Conservation (phyloP, 2,113 vertebrate species). For the Cavia aperea region DNA sequence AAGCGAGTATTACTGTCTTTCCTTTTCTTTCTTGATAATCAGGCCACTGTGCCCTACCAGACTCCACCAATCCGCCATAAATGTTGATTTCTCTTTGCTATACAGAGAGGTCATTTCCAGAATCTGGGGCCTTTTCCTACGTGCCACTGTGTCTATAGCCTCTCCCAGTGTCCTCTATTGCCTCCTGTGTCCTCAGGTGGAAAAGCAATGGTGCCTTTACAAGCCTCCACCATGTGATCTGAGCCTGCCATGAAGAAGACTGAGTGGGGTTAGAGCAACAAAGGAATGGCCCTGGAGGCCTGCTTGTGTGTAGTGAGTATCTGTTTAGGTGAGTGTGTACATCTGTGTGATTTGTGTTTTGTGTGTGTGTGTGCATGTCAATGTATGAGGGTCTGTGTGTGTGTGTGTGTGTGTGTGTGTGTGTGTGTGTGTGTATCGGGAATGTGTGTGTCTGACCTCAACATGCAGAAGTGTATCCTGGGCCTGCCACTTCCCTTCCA, state of each 20-base stretch:
- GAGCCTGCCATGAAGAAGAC: accelerated
- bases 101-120: not conserved
- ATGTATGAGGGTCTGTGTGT: not conserved
- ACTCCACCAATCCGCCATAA: accelerated
- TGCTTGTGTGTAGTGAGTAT: not conserved
- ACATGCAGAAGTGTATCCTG: not conserved
- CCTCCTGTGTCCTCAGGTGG: accelerated
- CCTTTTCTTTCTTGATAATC: not conserved
- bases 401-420: not conserved
- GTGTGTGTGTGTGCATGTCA: not conserved
- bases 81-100: accelerated
- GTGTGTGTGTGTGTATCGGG: not conserved
- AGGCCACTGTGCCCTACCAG: accelerated
- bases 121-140: accelerated
- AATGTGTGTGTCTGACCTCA: not conserved
- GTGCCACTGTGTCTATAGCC: accelerated
- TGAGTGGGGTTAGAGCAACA: accelerated
- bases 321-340: not conserved
- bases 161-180: accelerated
- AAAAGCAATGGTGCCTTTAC: accelerated
- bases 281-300: not conserved
- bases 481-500: not conserved
- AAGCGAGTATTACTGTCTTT: accelerated
- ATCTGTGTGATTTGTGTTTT: not conserved
- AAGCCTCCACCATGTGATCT: accelerated